A percentile compares a stretch with the other conserved stretches of the same genome.
Conservation (phyloP, 2,113 vertebrate species). For the Sturnus vulgaris region DNA sequence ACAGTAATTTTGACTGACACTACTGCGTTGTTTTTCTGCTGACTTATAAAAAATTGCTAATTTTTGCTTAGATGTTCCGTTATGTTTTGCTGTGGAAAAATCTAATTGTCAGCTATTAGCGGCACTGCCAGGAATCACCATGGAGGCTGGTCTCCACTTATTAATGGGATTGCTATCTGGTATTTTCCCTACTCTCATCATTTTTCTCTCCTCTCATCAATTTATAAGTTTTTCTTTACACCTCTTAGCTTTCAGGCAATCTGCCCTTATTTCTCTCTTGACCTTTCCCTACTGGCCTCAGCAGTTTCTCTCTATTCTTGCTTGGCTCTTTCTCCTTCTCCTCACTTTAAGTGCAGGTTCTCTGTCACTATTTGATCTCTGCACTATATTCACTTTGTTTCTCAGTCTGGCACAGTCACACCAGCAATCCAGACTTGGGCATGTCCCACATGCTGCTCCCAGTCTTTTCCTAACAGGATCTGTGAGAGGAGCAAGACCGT, state of each 20-base stretch:
- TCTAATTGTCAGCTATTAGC: constrained; percentile 37
- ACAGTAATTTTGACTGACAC: constrained; percentile 14
- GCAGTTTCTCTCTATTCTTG: background rate
- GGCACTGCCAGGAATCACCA: background rate
- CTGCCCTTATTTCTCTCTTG: background rate
- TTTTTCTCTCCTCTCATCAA: constrained; percentile 21
- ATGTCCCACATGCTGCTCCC: background rate
- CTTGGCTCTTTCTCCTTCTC: background rate
- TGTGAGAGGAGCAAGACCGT: background rate
- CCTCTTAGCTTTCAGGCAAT: background rate
- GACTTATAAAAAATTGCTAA: constrained; percentile 21
- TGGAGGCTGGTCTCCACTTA: constrained; percentile 31
- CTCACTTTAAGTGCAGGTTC: background rate
- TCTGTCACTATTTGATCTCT: background rate
- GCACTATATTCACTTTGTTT: background rate
- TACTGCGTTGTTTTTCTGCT: constrained; percentile 53
- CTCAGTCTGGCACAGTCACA: background rate
- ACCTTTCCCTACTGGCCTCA: background rate
- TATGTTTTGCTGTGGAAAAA: constrained; percentile 65
- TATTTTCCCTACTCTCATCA: constrained; percentile 10
- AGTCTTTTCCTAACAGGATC: background rate
- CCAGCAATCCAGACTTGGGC: background rate
- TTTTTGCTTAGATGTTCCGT: constrained; percentile 67
- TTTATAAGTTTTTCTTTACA: constrained; percentile 8
- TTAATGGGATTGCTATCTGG: constrained; percentile 28